These are phyloP conservation scores for Metaphire vulgaris DNA, from an alignment of 1,140 invertebrate species.

Conservation along the genomic window DNA sequence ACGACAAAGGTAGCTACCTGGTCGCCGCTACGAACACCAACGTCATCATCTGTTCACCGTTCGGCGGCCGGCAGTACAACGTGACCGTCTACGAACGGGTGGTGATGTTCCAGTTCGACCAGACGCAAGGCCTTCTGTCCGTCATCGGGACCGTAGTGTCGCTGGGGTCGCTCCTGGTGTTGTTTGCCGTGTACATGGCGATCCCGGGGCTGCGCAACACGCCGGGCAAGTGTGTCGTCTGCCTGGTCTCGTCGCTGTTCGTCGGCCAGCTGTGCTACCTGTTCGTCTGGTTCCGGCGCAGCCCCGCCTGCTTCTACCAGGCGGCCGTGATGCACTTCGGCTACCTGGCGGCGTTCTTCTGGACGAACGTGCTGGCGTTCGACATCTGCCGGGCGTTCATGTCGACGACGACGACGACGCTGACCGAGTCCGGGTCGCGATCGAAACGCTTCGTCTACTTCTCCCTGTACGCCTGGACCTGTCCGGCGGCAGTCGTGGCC, in stretches of 20 bases:
- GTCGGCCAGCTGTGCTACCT: conserved; percentile 53
- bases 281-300: conserved; percentile 35
- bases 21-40: background rate
- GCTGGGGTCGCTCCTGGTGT: conserved; percentile 32
- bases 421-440: conserved; percentile 17
- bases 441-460: conserved; percentile 53
- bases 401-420: conserved; percentile 33
- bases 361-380: conserved; percentile 58
- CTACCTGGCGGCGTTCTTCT: conserved; percentile 57
- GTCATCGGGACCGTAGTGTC: conserved; percentile 35
- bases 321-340: conserved; percentile 54
- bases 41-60: background rate
- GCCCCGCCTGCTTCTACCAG: conserved; percentile 36
- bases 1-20: conserved; percentile 14
- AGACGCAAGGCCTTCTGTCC: conserved; percentile 33
- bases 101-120: conserved; percentile 27
- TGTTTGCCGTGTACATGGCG: conserved; percentile 46
- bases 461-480: conserved; percentile 54
- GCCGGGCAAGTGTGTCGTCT: conserved; percentile 55
- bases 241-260: conserved; percentile 50
- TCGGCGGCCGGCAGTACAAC: background rate
- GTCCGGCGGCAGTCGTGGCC: conserved; percentile 52
- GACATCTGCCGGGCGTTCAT: conserved; percentile 60
- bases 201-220: conserved; percentile 52
- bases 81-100: background rate